Conservation (phyloP, 2,797 vertebrate genomes). For the Clarias platycephalus region DNA sequence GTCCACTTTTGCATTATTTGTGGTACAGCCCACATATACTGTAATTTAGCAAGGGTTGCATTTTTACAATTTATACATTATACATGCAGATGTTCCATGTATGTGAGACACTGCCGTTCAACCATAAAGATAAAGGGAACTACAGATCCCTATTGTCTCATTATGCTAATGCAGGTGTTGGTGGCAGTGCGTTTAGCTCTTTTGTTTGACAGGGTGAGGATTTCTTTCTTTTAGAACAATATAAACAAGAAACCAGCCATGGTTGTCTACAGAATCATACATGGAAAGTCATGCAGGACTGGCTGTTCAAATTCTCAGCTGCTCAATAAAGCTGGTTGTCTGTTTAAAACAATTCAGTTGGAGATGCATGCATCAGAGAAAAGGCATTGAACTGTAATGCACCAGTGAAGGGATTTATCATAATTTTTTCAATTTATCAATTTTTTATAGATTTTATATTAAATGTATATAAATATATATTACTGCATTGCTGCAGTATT, state of each 20-base stretch:
- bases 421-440: too few species aligned
- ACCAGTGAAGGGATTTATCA: background rate
- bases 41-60: background rate
- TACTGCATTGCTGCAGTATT: too few species aligned
- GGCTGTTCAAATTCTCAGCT: background rate
- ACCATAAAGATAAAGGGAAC: background rate
- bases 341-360: slow-evolving; percentile 2
- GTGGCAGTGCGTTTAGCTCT: background rate
- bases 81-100: background rate
- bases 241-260: background rate
- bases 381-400: background rate
- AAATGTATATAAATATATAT: too few species aligned
- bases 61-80: background rate
- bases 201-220: background rate
- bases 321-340: background rate
- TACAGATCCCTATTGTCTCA: background rate
- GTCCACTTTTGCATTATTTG: too few species aligned
- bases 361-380: background rate
- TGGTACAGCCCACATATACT: too few species aligned
- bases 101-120: background rate
- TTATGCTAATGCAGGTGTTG: background rate
- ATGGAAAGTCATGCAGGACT: background rate
- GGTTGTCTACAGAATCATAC: slow-evolving; percentile 10
- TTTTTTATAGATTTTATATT: too few species aligned
- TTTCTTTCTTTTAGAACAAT: background rate